These are phyloP conservation scores for Bombus affinis DNA, from an alignment of 1,140 invertebrate genomes.

Conservation along the genomic window DNA sequence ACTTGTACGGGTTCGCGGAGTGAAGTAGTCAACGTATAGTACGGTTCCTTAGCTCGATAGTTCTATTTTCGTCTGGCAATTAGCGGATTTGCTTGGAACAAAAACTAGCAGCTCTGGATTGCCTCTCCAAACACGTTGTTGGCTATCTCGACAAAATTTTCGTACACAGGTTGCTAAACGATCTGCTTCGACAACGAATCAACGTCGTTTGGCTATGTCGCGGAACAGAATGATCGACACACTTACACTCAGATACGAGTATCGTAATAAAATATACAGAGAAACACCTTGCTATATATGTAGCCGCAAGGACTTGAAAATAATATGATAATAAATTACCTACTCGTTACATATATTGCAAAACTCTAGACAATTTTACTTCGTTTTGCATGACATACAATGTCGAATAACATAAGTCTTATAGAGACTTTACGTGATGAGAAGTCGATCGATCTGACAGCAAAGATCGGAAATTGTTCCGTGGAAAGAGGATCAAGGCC, in stretches of 20 bases:
- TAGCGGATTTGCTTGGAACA: conserved; percentile 15
- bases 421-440: no score
- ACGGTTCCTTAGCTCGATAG: background rate
- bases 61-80: conserved; percentile 16
- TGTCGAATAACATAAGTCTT: no score
- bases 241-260: no score
- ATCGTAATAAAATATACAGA: no score
- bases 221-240: no score
- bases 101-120: background rate
- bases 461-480: background rate
- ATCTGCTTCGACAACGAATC: background rate
- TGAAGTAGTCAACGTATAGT: background rate
- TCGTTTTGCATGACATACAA: no score
- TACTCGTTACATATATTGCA: no score
- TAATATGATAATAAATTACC: no score
- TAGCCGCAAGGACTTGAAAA: no score
- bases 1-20: background rate
- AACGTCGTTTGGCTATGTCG: background rate
- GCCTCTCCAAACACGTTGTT: background rate
- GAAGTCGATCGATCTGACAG: no score
- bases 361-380: no score
- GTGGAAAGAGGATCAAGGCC: background rate
- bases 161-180: background rate
- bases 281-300: no score
- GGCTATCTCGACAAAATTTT: background rate